Percentiles rank a stretch among this genome's conserved stretches.
Evolutionary conservation across 1,140 invertebrate genomes (phyloP).

Genomic region (Nilaparvata lugens): DNA sequence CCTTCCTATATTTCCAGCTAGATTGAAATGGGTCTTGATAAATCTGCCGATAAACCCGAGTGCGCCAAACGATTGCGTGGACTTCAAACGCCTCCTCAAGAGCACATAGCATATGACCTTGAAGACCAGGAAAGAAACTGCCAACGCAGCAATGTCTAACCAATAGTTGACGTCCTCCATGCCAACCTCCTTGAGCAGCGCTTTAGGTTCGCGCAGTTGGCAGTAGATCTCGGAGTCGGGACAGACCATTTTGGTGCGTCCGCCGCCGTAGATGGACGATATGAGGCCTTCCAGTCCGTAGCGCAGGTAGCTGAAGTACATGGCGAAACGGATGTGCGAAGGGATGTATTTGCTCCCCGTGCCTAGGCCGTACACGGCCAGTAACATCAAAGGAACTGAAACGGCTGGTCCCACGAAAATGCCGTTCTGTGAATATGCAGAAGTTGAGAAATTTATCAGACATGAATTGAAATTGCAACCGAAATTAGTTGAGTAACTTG

Average conservation of each 20-base stretch:
- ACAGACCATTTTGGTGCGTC: conserved; percentile 55
- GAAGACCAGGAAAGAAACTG: conserved; percentile 46
- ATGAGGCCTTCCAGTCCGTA: conserved; percentile 70
- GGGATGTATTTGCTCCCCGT: conserved; percentile 51
- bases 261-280: conserved; percentile 64
- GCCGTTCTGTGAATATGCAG: conserved; percentile 52
- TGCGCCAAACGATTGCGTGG: conserved; percentile 54
- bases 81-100: conserved; percentile 50
- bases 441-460: background rate
- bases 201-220: conserved; percentile 43
- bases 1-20: conserved; percentile 16
- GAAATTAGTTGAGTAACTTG: no score
- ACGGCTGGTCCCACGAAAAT: conserved; percentile 67
- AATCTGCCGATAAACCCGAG: conserved; percentile 47
- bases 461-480: no score
- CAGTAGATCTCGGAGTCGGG: conserved; percentile 55
- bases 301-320: conserved; percentile 76
- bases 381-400: conserved; percentile 62
- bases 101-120: conserved; percentile 52
- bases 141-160: conserved; percentile 45
- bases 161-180: conserved; percentile 52
- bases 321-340: conserved; percentile 55
- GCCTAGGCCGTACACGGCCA: conserved; percentile 67
- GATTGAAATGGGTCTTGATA: conserved; percentile 48
- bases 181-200: conserved; percentile 33